phyloP scores from a whole-genome alignment of 2,797 vertebrate species.

The Triplophysa yarkandensis region DNA sequence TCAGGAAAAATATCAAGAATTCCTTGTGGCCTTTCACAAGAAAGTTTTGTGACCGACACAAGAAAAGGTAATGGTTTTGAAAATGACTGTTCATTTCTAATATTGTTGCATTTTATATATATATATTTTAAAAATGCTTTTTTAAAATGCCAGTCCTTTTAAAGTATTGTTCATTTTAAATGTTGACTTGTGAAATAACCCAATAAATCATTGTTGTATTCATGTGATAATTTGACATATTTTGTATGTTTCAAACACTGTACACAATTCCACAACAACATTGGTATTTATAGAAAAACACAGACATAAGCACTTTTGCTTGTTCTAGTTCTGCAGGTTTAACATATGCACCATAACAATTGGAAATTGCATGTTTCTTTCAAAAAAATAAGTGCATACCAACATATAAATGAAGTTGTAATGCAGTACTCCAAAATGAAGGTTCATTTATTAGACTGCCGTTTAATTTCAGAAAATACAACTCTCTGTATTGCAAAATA shows the following conservation, averaged over 20 bases:
- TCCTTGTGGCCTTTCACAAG: neutral
- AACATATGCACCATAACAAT: no score
- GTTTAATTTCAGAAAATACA: slow-evolving; percentile 71
- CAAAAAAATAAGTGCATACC: neutral
- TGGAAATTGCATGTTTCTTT: neutral
- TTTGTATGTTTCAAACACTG: neutral
- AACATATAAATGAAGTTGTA: neutral
- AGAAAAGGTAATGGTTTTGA: neutral
- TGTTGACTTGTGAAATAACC: neutral
- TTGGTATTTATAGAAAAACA: no score
- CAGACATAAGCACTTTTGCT: no score
- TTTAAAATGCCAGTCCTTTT: no score
- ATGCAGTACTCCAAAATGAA: slow-evolving; percentile 65
- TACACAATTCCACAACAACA: no score
- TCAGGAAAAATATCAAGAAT: neutral
- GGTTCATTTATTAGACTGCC: slow-evolving; percentile 70
- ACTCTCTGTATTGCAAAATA: slow-evolving; percentile 72
- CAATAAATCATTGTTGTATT: neutral
- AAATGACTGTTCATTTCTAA: neutral
- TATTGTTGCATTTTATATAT: neutral
- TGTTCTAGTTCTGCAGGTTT: no score
- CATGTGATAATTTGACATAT: neutral
- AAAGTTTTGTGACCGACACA: neutral
- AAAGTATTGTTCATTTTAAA: neutral
- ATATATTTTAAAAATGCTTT: neutral